Base-by-base conservation (phyloP, 2,888 invertebrate species). In the Leucoma salicis region DNA sequence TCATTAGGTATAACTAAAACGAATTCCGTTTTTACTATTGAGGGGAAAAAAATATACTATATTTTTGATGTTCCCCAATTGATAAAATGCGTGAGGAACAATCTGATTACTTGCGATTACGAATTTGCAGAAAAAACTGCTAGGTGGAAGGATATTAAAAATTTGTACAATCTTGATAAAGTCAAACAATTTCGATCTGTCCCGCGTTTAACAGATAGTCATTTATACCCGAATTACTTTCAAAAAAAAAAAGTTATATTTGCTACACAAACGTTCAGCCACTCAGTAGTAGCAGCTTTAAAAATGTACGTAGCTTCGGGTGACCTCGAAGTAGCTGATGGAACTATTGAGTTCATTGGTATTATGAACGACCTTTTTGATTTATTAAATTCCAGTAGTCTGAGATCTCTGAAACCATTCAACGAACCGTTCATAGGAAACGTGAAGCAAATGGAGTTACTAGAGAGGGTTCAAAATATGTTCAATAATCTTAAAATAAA, bases 51-150 rank as follows among this genome's bases (percentile, higher is more conserved):
- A 33, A 21, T 45, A n/a, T 45, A 36, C n/a, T 45, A 40, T 15
- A 40, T 40, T 18, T 45, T 45, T 40, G 40, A 45, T 40, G 40
- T 33, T 0, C 36, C 44, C n/a, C 44, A 45, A 7, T 15, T 37
- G 24, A 29, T 41, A 0, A 45, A 40, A 37, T 43, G 38, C 12
- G 24, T 43, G 11, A 28, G 42, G 2, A 37, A 42, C 15, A 42
- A 28, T 33, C 33, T 42, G 2, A 2, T 33, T 2, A 33, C 5
- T 2, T 10, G n/a, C 11, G 5, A 32, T 10, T 32, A 10, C 7
- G 11, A 32, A 11, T 32, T 10, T n/a, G 8, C 14, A 6, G 11
- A n/a, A 10, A 16, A 16, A n/a, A 16, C 15, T 4, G 31, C n/a
- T 14, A 11, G 14, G 11, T 33, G 39, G 39, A 32, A 35, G 12